A percentile compares a stretch with the other conserved stretches of the same genome.
These are phyloP conservation scores for Andrena flavipes DNA, from an alignment of 2,888 invertebrate species.

Conservation along the genomic window DNA sequence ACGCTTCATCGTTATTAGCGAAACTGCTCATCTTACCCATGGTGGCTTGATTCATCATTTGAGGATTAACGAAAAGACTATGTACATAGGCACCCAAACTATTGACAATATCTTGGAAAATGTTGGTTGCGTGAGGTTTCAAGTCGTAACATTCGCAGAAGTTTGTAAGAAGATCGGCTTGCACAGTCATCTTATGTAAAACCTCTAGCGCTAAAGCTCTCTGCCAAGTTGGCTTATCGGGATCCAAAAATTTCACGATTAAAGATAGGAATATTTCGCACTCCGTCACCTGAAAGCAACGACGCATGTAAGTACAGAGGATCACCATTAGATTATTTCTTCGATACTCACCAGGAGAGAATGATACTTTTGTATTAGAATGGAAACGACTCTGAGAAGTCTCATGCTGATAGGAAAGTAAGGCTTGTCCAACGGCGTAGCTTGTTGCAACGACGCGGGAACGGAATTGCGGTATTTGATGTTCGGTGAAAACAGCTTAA, in stretches of 20 bases:
- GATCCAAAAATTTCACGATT: conserved; percentile 98
- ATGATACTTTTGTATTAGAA: conserved; percentile 97
- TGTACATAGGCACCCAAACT: conserved; percentile 97
- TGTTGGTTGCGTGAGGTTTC: conserved; percentile 96
- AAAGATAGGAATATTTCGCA: conserved; percentile 99
- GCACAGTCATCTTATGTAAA: conserved; percentile 96
- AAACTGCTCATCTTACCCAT: conserved; percentile 72
- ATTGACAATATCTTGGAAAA: conserved; percentile 97
- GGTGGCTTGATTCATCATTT: conserved; percentile 87
- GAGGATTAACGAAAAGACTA: conserved; percentile 93
- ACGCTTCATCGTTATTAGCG: neutral
- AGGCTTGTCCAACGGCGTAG: conserved; percentile 93
- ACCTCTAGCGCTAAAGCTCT: conserved; percentile 97
- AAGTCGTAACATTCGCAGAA: conserved; percentile 98
- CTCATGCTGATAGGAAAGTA: conserved; percentile 99
- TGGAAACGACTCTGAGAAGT: conserved; percentile 95
- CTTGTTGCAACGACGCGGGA: conserved; percentile 88
- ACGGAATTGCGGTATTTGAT: conserved; percentile 94
- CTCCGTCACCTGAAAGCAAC: conserved; percentile 92
- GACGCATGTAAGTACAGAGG: neutral
- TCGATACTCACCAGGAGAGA: conserved; percentile 90
- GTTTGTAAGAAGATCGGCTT: conserved; percentile 94
- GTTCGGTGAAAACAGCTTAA: conserved; percentile 98
- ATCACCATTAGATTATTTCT: neutral
- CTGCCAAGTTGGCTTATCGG: conserved; percentile 99